Evolutionary conservation across 2,888 invertebrate genomes (phyloP), one percentile per base, ranked within the genome.

Genomic region (Apamea monoglypha): DNA sequence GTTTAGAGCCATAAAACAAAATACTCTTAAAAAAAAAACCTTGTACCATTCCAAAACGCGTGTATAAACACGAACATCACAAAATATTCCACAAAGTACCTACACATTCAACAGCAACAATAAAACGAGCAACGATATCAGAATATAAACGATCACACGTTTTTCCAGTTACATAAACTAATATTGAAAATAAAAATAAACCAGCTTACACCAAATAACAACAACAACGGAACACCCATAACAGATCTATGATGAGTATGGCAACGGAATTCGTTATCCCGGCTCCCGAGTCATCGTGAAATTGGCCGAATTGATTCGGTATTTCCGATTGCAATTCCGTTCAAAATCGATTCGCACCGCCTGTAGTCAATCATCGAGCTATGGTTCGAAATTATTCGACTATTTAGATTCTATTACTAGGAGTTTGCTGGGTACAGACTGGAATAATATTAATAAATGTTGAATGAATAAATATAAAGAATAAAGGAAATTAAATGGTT

Each of bases 241-340:
- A 76, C 83, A 74, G 83, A 68, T 86, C 83, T 74, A 80, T 87
- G 88, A 89, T 87, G 88, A 89, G 81, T 76, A 88, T n/a, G n/a
- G 86, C 86, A 76, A 83, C 89, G 91, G 91, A 91, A 92, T 94
- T 92, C 93, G 91, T 91, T 91, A 93, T 92, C 91, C 92, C 90
- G 89, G 85, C 83, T 85, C 86, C 89, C 85, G 90, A 92, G 91
- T 92, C 93, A 92, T 92, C 92, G 92, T 89, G 92, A 93, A 95
- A 94, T 95, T 94, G 93, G 90, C 90, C 90, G 91, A 92, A 94
- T 94, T 95, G 93, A 95, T 94, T 94, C 91, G 92, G 92, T 93
- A 95, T 95, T 95, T 95, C 95, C 94, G 92, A 92, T 91, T 93
- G 94, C 93, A 93, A 93, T 95, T 93, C 93, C 91, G 90, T 89